These are phyloP conservation scores for Ariolimax columbianus DNA, from an alignment of 2,888 invertebrate species.

Conservation along the genomic window DNA sequence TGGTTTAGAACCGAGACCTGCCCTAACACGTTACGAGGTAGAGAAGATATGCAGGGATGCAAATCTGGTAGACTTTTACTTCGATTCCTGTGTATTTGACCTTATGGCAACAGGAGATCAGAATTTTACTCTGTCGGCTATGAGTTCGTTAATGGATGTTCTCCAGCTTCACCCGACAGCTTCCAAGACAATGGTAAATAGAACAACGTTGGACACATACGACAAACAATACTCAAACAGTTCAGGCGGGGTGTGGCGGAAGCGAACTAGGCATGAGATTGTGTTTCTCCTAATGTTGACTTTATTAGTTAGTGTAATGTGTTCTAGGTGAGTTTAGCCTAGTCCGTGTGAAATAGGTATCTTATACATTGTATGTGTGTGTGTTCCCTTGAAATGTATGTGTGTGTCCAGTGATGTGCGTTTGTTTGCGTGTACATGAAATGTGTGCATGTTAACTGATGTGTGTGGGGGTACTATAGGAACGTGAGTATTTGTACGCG, in stretches of 20 bases:
- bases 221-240: constrained; percentile 56
- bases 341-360: background rate
- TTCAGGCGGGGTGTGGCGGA: background rate
- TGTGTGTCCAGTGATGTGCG: too few relatives aligned
- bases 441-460: background rate
- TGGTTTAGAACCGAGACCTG: constrained; percentile 9
- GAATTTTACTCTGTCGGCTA: constrained; percentile 79
- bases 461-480: too few relatives aligned
- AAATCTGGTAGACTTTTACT: constrained; percentile 80
- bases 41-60: constrained; percentile 77
- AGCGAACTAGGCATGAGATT: background rate
- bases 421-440: background rate
- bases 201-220: constrained; percentile 64
- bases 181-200: constrained; percentile 61
- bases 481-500: too few relatives aligned
- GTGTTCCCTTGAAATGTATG: background rate
- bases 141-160: constrained; percentile 78
- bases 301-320: constrained; percentile 28
- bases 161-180: constrained; percentile 80
- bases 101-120: constrained; percentile 81
- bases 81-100: constrained; percentile 83
- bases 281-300: constrained; percentile 30
- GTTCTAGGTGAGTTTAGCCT: constrained; percentile 15
- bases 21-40: constrained; percentile 73
- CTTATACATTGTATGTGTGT: background rate